Evolutionary conservation across 2,113 vertebrate species (phyloP).

Genomic region (Hemicordylus capensis): DNA sequence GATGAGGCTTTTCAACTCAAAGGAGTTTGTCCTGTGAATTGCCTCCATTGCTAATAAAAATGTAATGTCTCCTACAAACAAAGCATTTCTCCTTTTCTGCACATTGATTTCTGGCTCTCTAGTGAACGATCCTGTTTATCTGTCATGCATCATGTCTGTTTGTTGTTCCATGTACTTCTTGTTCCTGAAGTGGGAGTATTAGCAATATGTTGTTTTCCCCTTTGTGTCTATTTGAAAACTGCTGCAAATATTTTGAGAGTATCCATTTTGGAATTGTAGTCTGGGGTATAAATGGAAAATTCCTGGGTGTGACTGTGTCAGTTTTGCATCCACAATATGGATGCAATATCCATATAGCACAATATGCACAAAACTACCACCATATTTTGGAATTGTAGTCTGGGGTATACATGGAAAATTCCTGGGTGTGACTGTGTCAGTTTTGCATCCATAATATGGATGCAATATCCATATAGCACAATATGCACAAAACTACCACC

Average conservation of each 20-base stretch:
- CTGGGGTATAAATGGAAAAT: neutral
- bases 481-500: neutral
- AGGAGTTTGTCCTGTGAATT: too few species aligned
- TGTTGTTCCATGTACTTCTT: neutral
- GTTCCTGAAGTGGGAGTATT: neutral
- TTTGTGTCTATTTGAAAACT: neutral
- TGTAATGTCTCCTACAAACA: too few species aligned
- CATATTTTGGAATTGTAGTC: neutral
- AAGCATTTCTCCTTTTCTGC: too few species aligned
- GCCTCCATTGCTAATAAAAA: too few species aligned
- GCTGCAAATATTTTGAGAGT: constrained; percentile 23
- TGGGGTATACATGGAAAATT: neutral
- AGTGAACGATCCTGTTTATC: too few species aligned
- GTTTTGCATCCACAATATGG: too few species aligned
- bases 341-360: neutral
- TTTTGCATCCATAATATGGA: too few species aligned
- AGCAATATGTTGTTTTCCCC: accelerated
- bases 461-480: neutral
- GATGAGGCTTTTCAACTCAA: too few species aligned
- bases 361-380: neutral
- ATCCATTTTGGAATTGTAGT: constrained; percentile 2
- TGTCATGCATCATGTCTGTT: too few species aligned
- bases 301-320: neutral
- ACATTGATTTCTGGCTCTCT: too few species aligned
- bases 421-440: neutral